Conservation (phyloP, 2,113 vertebrate species). For the Scortum barcoo region DNA sequence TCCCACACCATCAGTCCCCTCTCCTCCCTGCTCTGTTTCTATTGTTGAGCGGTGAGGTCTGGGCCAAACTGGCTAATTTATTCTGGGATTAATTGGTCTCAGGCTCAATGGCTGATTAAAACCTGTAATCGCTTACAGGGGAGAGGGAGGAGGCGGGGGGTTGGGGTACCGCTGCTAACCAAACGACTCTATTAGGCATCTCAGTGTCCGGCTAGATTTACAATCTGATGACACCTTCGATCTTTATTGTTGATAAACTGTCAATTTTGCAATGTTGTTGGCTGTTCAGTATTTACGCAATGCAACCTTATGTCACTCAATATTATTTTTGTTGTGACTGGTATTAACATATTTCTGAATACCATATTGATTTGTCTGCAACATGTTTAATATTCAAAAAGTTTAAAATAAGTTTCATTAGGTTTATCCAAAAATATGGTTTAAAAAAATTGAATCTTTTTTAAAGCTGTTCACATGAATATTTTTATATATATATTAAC, state of each 20-base stretch:
- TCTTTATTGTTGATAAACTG: constrained; percentile 28
- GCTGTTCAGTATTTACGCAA: background rate
- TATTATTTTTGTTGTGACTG: background rate
- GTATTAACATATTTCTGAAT: background rate
- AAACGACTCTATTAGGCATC: constrained; percentile 62
- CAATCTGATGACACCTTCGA: constrained; percentile 12
- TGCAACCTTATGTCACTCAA: background rate
- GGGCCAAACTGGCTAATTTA: constrained; percentile 74
- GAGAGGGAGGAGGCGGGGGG: constrained; percentile 40
- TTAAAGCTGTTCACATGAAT: background rate
- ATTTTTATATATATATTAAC: too few relatives aligned
- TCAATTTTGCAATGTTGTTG: background rate
- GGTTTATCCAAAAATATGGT: background rate
- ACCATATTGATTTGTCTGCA: background rate
- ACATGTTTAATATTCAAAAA: background rate
- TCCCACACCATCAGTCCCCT: constrained; percentile 48
- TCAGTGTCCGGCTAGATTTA: constrained; percentile 57
- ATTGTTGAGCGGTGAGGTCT: constrained; percentile 54
- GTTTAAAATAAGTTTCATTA: background rate
- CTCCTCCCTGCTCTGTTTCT: constrained; percentile 47
- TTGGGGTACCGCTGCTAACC: constrained; percentile 36
- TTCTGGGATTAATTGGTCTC: constrained; percentile 78
- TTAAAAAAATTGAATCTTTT: background rate
- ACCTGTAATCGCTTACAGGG: constrained; percentile 75
- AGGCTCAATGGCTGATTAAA: constrained; percentile 78